phyloP scores from a whole-genome alignment of 1,140 invertebrate species.

The Pygmarrhopalites habei region DNA sequence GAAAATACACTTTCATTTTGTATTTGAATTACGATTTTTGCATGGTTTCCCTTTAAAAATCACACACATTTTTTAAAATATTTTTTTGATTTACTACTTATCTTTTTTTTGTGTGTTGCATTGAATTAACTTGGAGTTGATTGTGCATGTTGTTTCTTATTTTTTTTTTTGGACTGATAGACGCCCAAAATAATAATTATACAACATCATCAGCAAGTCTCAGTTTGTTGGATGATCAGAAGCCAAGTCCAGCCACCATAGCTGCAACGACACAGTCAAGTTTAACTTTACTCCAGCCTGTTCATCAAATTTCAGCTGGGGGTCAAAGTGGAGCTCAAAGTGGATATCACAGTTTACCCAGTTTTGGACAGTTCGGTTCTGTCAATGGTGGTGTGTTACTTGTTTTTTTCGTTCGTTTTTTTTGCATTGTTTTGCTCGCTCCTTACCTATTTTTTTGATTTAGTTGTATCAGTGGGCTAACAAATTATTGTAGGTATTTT shows the following conservation, averaged over 20 bases:
- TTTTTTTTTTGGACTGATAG: conserved; percentile 13
- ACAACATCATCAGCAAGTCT: conserved; percentile 20
- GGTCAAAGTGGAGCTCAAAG: conserved; percentile 22
- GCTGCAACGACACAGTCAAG: conserved; percentile 25
- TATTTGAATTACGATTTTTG: not conserved
- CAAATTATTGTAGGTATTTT: too few species aligned
- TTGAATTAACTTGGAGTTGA: not conserved
- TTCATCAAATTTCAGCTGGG: conserved; percentile 20
- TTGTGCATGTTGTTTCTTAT: not conserved
- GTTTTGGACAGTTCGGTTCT: conserved; percentile 33
- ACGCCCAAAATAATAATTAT: conserved; percentile 20
- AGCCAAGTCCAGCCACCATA: conserved; percentile 14
- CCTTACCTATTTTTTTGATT: not conserved
- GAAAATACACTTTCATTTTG: too few species aligned
- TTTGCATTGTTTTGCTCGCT: not conserved
- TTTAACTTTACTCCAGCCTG: conserved; percentile 28
- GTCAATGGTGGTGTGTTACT: conserved; percentile 19
- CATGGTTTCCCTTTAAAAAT: too few species aligned
- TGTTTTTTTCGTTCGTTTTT: not conserved
- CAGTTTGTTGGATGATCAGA: conserved; percentile 11
- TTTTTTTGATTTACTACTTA: too few species aligned
- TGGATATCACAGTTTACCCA: conserved; percentile 25
- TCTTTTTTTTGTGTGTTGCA: not conserved
- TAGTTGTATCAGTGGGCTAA: not conserved
- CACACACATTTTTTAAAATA: too few species aligned